Evolutionary conservation across 2,113 vertebrate genomes (phyloP).

Genomic region (Lucifuga dentata): DNA sequence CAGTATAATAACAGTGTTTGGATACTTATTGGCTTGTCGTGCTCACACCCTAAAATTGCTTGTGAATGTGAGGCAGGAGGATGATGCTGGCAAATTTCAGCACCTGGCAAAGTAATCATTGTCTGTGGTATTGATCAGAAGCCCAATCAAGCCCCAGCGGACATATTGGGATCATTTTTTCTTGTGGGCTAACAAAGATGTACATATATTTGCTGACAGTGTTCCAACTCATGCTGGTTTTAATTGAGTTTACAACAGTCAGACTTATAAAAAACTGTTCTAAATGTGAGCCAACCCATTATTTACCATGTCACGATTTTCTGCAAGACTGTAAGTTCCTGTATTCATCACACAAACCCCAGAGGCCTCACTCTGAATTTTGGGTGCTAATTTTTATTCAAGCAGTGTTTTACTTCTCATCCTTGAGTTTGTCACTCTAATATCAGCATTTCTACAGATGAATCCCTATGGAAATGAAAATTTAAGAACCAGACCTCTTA

Average conservation of each 20-base stretch:
- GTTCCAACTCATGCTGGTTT: constrained; percentile 11
- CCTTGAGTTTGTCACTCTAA: constrained; percentile 9
- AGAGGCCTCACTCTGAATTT: neutral
- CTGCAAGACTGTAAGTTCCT: constrained; percentile 12
- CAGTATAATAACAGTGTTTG: neutral
- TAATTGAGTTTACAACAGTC: neutral
- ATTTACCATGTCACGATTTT: constrained; percentile 14
- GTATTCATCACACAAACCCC: neutral
- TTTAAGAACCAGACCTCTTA: too few relatives aligned
- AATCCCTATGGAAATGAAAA: too few relatives aligned
- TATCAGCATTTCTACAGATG: constrained; percentile 27
- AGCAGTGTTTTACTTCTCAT: constrained; percentile 11
- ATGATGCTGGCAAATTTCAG: neutral
- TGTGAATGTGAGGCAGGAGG: neutral
- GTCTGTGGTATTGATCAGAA: constrained; percentile 15
- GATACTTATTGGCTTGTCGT: too few relatives aligned
- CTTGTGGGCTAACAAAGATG: too few relatives aligned
- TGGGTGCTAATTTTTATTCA: constrained; percentile 44
- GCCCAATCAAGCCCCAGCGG: neutral
- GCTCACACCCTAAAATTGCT: neutral
- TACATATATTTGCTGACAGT: neutral
- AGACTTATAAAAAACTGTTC: constrained; percentile 20
- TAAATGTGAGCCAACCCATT: constrained; percentile 2
- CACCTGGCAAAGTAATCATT: neutral
- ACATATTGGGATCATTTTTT: constrained; percentile 9